These are phyloP conservation scores for Phrynocephalus vlangalii DNA, from an alignment of 2,797 vertebrate species.

Conservation along the genomic window DNA sequence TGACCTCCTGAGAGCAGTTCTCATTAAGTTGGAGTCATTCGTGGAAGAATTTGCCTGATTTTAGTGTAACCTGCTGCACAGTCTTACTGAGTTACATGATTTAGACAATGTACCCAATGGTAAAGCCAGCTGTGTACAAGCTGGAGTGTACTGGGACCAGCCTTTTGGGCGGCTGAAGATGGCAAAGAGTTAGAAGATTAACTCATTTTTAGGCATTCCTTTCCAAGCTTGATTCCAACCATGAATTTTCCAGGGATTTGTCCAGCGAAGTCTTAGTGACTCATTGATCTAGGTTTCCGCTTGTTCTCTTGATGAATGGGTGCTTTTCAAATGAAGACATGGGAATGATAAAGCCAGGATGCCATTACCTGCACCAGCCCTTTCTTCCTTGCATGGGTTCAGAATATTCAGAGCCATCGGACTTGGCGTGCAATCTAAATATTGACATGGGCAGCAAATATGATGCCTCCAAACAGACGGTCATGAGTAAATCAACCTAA, in stretches of 20 bases:
- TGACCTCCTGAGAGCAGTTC: slow-evolving; percentile 27
- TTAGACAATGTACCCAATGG: not conserved
- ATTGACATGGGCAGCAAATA: slow-evolving; percentile 48
- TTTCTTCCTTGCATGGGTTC: slow-evolving; percentile 54
- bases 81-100: not conserved
- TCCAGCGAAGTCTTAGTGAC: slow-evolving; percentile 72
- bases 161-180: slow-evolving; percentile 62
- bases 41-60: slow-evolving; percentile 13
- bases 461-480: slow-evolving; percentile 46
- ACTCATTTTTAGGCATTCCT: slow-evolving; percentile 67
- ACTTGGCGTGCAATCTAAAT: slow-evolving; percentile 50
- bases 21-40: slow-evolving; percentile 28
- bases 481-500: slow-evolving; percentile 45
- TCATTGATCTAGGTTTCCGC: slow-evolving; percentile 72
- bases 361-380: not conserved
- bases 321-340: slow-evolving; percentile 52
- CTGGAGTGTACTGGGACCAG: slow-evolving; percentile 53
- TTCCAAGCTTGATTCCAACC: slow-evolving; percentile 61
- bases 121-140: slow-evolving; percentile 37
- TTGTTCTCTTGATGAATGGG: slow-evolving; percentile 64
- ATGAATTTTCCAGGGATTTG: slow-evolving; percentile 72
- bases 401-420: slow-evolving; percentile 44
- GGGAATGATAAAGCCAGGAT: not conserved
- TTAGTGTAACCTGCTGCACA: slow-evolving; percentile 4
- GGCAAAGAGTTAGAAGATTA: slow-evolving; percentile 70